Evolutionary conservation across 2,113 vertebrate genomes (phyloP).

Genomic region (Thryonomys swinderianus): DNA sequence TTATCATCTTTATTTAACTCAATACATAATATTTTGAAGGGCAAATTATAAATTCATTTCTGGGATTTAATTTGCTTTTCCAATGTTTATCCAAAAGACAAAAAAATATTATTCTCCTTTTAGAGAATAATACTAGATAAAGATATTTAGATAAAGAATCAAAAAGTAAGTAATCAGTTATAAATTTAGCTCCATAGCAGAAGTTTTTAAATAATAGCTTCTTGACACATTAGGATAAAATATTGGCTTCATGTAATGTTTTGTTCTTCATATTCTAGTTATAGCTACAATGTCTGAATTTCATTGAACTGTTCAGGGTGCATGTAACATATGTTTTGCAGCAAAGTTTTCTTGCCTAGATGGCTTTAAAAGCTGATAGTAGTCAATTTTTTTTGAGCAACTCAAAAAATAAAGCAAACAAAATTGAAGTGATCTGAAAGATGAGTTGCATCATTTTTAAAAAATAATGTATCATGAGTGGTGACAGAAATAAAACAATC

Average conservation of each 20-base stretch:
- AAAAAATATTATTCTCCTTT: slow-evolving; percentile 33
- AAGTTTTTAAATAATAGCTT: slow-evolving; percentile 43
- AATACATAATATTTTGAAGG: background rate
- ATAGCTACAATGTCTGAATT: background rate
- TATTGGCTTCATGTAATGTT: background rate
- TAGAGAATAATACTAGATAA: too few species aligned
- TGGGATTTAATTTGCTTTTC: slow-evolving; percentile 20
- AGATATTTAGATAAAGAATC: slow-evolving; percentile 1
- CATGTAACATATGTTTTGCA: background rate
- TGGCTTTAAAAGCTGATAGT: slow-evolving; percentile 11
- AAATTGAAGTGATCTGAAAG: slow-evolving; percentile 44
- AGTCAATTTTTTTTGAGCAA: slow-evolving; percentile 11
- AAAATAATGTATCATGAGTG: background rate
- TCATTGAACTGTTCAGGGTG: slow-evolving; percentile 1
- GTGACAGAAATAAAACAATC: slow-evolving; percentile 12
- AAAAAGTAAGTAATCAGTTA: background rate
- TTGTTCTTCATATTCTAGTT: slow-evolving; percentile 7
- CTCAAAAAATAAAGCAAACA: slow-evolving; percentile 38
- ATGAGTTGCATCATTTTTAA: slow-evolving; percentile 46
- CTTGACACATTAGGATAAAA: background rate
- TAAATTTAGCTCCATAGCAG: background rate
- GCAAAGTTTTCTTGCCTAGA: background rate
- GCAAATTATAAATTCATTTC: slow-evolving; percentile 11
- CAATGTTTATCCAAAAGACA: background rate
- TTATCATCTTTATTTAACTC: background rate